Base-by-base conservation (phyloP, 2,113 vertebrate genomes). In the Osmerus eperlanus region DNA sequence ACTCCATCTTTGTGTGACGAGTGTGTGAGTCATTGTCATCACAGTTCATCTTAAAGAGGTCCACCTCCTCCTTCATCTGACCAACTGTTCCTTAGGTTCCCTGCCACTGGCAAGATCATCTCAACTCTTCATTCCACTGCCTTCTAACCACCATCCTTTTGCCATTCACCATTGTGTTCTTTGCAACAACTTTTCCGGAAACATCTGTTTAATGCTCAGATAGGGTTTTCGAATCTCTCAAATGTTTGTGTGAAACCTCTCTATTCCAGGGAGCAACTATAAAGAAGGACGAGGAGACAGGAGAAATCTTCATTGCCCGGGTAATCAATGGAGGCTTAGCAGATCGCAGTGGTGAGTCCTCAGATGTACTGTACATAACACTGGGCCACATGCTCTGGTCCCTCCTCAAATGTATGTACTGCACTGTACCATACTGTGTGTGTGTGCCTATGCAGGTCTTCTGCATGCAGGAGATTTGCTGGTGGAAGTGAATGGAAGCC, bases 281-380 rank as follows among this genome's bases (percentile, higher is more conserved):
- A 84, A 95, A 93, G 74, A 94, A 92, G 67, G 91, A 98, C 0
- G 95, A 96, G 79, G 74, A 89, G 72, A 95, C 95, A 0, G 95
- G 95, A 11, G 93, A 94, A 56, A 95, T 97, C 78, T 92, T 90
- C 0, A 94, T 98, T 72, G 96, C 95, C 78, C 92, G 96, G 65
- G 92, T 98, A 77, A 97, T 98, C 87, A 92, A 93, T 0, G 96
- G 96, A 18, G 96, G 96, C 19, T 90, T 97, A 68, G 95, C 94
- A 0, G 95, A 97, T 74, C 93, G 92, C 88, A 98, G 96, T 23
- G 94, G 96, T 98, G 90, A n/a, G 94, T 86, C 36, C 67, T 1
- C 15, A 54, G 54, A 18, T 56, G 7, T 5, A 25, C 60, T 28
- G 60, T 11, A 14, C 25, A 25, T 15, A 21, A 29, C 25, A 14